phyloP scores from a whole-genome alignment of 37 sponge, comb jelly and placozoan species.

The Haliclona indistincta region DNA sequence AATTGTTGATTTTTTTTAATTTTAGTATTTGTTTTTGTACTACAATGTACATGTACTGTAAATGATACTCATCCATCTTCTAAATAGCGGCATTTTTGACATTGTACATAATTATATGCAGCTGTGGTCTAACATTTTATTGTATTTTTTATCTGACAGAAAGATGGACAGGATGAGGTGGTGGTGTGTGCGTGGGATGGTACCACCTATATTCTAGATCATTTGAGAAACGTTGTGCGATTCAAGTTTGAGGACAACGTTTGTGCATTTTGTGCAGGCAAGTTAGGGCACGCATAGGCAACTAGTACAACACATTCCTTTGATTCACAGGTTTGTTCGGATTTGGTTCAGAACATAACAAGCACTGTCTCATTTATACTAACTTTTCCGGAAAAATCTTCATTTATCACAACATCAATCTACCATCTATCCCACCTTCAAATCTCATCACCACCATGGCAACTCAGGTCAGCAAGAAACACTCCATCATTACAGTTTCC shows the following conservation, averaged over 20 bases:
- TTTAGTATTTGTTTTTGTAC: not conserved
- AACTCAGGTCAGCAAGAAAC: conserved; percentile 41
- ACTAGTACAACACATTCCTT: not conserved
- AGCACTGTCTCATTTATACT: conserved; percentile 69
- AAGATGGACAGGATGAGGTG: conserved; percentile 69
- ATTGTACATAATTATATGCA: not conserved
- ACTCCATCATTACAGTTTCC: too few species aligned
- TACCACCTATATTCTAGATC: conserved; percentile 73
- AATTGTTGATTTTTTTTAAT: too few species aligned
- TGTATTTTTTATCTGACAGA: conserved; percentile 19
- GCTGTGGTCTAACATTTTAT: not conserved
- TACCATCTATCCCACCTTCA: conserved; percentile 44
- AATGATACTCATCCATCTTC: not conserved
- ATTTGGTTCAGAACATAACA: conserved; percentile 20
- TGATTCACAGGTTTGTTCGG: conserved; percentile 68
- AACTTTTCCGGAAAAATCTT: conserved; percentile 62
- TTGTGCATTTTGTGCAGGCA: conserved; percentile 73
- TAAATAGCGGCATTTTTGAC: not conserved
- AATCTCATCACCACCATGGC: conserved; percentile 34
- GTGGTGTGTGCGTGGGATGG: conserved; percentile 88
- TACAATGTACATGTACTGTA: not conserved
- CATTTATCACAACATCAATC: conserved; percentile 54
- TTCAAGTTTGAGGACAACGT: conserved; percentile 71
- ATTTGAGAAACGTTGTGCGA: conserved; percentile 43
- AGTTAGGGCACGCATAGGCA: not conserved